Conservation (phyloP, 2,888 invertebrate species). For the Lymantria monacha region DNA sequence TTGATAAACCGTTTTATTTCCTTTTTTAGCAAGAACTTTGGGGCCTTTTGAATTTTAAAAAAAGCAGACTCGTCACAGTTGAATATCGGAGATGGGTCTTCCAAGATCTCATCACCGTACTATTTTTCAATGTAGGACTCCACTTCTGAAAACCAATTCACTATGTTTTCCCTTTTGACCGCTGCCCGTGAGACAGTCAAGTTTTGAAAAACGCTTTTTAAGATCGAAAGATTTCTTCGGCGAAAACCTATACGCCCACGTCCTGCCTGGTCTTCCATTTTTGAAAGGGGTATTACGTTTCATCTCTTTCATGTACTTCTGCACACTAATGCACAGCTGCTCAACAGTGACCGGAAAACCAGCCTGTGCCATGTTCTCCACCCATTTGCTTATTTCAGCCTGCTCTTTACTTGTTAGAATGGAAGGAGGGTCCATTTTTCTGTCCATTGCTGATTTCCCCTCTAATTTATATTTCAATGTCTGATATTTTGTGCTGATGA, state of each 20-base stretch:
- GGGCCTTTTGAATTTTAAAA: slow-evolving; percentile 17
- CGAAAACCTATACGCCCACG: slow-evolving; percentile 2
- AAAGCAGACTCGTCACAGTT: slow-evolving; percentile 23
- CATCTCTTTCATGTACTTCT: slow-evolving; percentile 4
- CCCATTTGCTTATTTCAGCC: slow-evolving; percentile 12
- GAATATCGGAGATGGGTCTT: slow-evolving; percentile 11
- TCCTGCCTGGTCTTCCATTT: slow-evolving; percentile 7
- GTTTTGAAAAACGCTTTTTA: slow-evolving; percentile 7
- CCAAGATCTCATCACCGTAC: slow-evolving; percentile 5
- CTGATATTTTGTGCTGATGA: slow-evolving; percentile 1
- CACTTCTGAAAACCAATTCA: slow-evolving; percentile 14
- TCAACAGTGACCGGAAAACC: slow-evolving; percentile 16
- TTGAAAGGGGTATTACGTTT: slow-evolving; percentile 8
- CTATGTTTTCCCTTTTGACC: slow-evolving; percentile 2
- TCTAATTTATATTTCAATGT: slow-evolving; percentile 28
- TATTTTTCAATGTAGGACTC: slow-evolving; percentile 1
- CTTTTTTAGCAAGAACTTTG: slow-evolving; percentile 15
- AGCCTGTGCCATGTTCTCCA: slow-evolving; percentile 12
- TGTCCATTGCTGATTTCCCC: slow-evolving; percentile 18
- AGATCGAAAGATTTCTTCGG: slow-evolving; percentile 1
- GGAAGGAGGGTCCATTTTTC: slow-evolving; percentile 26
- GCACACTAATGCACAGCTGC: slow-evolving; percentile 5
- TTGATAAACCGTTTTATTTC: slow-evolving; percentile 15
- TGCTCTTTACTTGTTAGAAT: slow-evolving; percentile 22
- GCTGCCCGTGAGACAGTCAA: slow-evolving; percentile 5